These are phyloP conservation scores for Phylloscopus trochilus DNA, from an alignment of 2,113 vertebrate genomes.

Conservation along the genomic window DNA sequence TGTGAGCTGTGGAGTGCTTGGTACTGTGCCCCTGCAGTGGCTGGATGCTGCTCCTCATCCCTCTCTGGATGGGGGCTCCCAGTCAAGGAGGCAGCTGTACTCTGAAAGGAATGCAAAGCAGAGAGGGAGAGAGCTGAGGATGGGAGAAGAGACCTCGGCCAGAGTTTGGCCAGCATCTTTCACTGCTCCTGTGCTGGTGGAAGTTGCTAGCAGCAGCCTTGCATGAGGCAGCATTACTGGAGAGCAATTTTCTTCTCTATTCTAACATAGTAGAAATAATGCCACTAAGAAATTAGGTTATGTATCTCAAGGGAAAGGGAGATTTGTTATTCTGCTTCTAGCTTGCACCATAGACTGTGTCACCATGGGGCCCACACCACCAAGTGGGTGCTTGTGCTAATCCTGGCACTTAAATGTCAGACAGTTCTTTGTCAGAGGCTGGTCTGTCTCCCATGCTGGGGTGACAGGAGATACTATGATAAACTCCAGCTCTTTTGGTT, in stretches of 20 bases:
- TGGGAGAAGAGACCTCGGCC: background rate
- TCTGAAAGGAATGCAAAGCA: background rate
- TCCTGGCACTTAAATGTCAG: background rate
- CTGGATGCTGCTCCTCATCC: background rate
- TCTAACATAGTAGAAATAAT: background rate
- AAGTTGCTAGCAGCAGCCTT: background rate
- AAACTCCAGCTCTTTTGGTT: background rate
- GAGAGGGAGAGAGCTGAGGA: background rate
- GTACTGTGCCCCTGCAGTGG: rapidly evolving
- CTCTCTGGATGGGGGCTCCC: background rate
- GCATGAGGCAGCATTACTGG: background rate
- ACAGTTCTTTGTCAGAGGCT: background rate
- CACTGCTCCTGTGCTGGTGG: background rate
- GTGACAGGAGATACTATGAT: background rate
- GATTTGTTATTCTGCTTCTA: background rate
- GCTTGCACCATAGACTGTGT: background rate
- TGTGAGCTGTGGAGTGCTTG: background rate
- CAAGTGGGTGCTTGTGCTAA: background rate
- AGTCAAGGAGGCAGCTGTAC: background rate
- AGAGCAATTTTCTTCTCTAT: background rate
- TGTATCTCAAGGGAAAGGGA: background rate
- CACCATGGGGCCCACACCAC: background rate
- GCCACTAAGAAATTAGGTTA: background rate
- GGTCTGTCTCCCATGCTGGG: background rate
- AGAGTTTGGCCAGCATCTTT: rapidly evolving